A percentile compares a stretch with the other conserved stretches of the same genome.
Conservation (phyloP, 2,888 invertebrate genomes). For the Acanthosoma haemorrhoidale region DNA sequence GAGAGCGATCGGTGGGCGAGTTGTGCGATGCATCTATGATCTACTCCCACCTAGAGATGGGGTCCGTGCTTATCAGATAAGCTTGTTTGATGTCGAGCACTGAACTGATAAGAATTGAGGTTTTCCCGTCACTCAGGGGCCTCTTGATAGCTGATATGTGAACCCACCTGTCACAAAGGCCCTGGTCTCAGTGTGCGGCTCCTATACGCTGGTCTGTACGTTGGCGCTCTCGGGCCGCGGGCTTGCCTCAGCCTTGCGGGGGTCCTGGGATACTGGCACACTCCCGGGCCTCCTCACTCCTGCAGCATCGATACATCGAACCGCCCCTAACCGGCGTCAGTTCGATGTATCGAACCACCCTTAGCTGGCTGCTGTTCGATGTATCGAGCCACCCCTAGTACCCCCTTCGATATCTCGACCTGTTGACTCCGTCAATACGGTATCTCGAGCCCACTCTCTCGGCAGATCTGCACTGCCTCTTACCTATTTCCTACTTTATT, state of each 20-base stretch:
- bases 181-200: not conserved
- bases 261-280: constrained; percentile 24
- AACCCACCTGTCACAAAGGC: not conserved
- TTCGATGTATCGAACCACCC: too few species aligned
- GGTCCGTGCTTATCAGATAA: not conserved
- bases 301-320: not conserved
- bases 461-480: too few species aligned
- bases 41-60: too few species aligned
- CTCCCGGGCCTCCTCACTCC: not conserved
- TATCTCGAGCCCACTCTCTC: not conserved
- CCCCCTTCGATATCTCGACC: not conserved
- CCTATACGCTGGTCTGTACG: not conserved
- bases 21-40: too few species aligned
- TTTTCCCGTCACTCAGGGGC: not conserved
- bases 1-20: too few species aligned
- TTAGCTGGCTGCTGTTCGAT: not conserved
- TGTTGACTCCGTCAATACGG: constrained; percentile 7
- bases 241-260: not conserved
- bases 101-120: too few species aligned
- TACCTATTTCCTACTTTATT: too few species aligned
- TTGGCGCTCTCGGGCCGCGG: not conserved
- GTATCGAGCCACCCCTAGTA: too few species aligned
- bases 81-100: too few species aligned
- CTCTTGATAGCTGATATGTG: not conserved
- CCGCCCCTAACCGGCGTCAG: too few species aligned